These are phyloP conservation scores for Tubulanus polymorphus DNA, from an alignment of 2,888 invertebrate genomes.

Conservation along the genomic window DNA sequence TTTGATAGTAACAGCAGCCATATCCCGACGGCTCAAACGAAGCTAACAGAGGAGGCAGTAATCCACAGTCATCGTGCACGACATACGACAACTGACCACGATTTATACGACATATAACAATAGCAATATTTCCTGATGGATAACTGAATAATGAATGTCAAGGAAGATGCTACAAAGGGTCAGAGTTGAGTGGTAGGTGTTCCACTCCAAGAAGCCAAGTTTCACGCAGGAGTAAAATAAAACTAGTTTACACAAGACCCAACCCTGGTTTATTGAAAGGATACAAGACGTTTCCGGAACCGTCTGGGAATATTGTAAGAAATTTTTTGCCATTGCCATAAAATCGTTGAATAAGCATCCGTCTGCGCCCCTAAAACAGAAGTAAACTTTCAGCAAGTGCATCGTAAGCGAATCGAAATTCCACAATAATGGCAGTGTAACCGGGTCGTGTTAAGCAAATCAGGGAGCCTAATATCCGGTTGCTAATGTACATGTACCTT, in stretches of 20 bases:
- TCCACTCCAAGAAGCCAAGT: too few species aligned
- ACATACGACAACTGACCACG: constrained; percentile 42
- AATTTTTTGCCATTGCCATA: constrained; percentile 45
- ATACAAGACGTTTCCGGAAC: constrained; percentile 51
- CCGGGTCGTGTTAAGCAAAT: too few species aligned
- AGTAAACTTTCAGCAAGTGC: too few species aligned
- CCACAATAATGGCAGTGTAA: too few species aligned
- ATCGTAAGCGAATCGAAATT: too few species aligned
- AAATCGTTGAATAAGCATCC: constrained; percentile 37
- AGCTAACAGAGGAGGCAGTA: constrained; percentile 26
- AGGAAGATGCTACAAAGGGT: too few species aligned
- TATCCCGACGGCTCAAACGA: constrained; percentile 45
- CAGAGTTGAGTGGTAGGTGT: not conserved
- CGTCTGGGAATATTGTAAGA: constrained; percentile 49
- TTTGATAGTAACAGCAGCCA: constrained; percentile 39
- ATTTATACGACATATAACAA: constrained; percentile 33
- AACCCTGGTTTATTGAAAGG: too few species aligned
- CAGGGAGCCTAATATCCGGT: too few species aligned
- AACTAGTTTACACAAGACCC: too few species aligned
- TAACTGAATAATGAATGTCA: constrained; percentile 29
- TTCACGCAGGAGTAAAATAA: too few species aligned
- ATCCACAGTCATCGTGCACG: constrained; percentile 33
- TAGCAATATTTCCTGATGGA: constrained; percentile 43
- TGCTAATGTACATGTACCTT: too few species aligned
- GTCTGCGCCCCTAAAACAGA: constrained; percentile 27